Evolutionary conservation across 2,888 invertebrate genomes (phyloP), one percentile per base, ranked within the genome.

Genomic region (Pemphredon lugubris): DNA sequence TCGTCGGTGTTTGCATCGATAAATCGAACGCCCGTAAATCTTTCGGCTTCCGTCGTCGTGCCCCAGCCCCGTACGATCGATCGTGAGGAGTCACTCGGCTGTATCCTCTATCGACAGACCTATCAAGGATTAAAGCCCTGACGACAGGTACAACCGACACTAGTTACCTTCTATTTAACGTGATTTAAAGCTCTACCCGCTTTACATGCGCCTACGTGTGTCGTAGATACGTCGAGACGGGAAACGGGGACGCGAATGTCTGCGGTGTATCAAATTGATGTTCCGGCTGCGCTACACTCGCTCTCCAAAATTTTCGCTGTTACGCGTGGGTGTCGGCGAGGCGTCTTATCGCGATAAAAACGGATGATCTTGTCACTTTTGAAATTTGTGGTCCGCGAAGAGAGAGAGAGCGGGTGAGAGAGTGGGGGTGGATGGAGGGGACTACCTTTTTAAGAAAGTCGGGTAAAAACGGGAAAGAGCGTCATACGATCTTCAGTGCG

Each of bases 21-120:
- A 81, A 79, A 79, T 77, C 77, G 79, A 79, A 71, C 65, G 73
- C 48, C 73, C 75, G 75, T 79, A 81, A 79, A 79, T 79, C 79
- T 77, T 70, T 66, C 73, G 64, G 65, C 71, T 80, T 79, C 78
- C 81, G 72, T 75, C 72, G 67, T 70, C 70, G 64, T 65, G 64
- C 50, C 71, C 65, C 58, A 39, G 51, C 53, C 61, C 34, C 60
- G 53, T 65, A 59, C 79, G 76, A 79, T 79, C 79, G 77, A 79
- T 79, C 73, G 73, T 55, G 59, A 73, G 64, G 65, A 78, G 72
- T 80, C 75, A 77, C 77, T 77, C 77, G 65, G 40, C 63, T 75
- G 63, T 75, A 67, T 72, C 75, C 66, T 71, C 73, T 68, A 76
- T 79, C 79, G 76, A 70, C 70, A 73, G 76, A 76, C 65, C 70